Percentiles rank a stretch among this genome's conserved stretches.
phyloP scores from a whole-genome alignment of 2,113 vertebrate genomes.

The Tachycineta bicolor region DNA sequence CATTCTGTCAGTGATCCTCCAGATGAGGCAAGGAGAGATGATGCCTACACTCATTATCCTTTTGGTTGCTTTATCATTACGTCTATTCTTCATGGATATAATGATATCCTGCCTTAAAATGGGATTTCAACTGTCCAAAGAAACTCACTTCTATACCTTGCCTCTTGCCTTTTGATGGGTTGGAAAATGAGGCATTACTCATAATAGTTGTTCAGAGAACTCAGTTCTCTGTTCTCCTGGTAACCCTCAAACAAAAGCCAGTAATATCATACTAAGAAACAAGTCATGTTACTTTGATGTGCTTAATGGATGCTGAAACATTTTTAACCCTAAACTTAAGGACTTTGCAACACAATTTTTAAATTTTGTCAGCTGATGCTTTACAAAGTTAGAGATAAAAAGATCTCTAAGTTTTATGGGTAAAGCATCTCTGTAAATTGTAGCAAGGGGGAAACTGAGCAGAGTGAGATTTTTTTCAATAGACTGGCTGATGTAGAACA shows the following conservation, averaged over 20 bases:
- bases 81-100: background rate
- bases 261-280: background rate
- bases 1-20: background rate
- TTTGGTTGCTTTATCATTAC: background rate
- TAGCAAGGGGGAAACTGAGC: background rate
- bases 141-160: background rate
- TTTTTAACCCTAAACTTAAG: background rate
- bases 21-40: background rate
- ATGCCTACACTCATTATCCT: background rate
- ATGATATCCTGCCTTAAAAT: background rate
- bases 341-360: background rate
- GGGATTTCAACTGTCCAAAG: background rate
- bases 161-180: background rate
- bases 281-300: background rate
- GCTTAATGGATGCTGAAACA: background rate
- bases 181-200: background rate
- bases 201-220: background rate
- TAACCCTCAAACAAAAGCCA: background rate
- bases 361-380: background rate
- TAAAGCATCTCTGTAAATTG: background rate
- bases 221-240: background rate
- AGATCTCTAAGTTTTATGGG: background rate
- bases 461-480: background rate
- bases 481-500: background rate
- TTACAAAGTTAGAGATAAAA: background rate